These are phyloP conservation scores for Macropus fuliginosus DNA, from an alignment of 2,797 vertebrate genomes.

Conservation along the genomic window DNA sequence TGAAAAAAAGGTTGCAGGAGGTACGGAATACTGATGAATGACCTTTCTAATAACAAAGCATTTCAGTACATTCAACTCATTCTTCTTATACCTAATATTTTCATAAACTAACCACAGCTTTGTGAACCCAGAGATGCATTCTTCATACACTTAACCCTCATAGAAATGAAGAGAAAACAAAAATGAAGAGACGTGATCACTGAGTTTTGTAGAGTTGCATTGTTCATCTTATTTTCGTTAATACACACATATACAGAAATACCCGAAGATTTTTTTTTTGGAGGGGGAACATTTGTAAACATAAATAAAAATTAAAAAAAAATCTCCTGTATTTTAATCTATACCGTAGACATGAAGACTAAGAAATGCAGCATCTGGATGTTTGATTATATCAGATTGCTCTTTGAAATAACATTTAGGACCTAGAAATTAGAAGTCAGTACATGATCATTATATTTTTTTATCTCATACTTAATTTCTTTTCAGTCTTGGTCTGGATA, in stretches of 20 bases:
- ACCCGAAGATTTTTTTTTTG: not conserved
- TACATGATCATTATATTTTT: not conserved
- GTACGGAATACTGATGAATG: conserved; percentile 56
- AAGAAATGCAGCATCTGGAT: conserved; percentile 41
- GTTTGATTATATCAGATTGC: not conserved
- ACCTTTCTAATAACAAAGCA: conserved; percentile 35
- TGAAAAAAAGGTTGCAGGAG: conserved; percentile 84
- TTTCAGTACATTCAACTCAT: not conserved
- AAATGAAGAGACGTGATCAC: not conserved
- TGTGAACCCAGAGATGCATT: conserved; percentile 6
- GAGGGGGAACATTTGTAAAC: not conserved
- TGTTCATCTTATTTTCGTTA: not conserved
- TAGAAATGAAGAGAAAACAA: not conserved
- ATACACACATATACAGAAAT: not conserved
- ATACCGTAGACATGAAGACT: conserved; percentile 23
- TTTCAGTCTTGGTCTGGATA: not conserved
- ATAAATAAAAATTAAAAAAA: not conserved
- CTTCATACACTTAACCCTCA: conserved; percentile 8
- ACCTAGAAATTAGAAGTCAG: not conserved
- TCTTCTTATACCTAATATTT: not conserved
- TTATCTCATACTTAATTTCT: not conserved
- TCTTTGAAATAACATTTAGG: conserved; percentile 23
- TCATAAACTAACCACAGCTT: conserved; percentile 32
- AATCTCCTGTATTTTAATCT: conserved; percentile 10
- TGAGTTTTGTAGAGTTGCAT: not conserved